A percentile compares a stretch with the other conserved stretches of the same genome.
phyloP scores from a whole-genome alignment of 1,140 invertebrate genomes.

The Oncopodura yosiiana region DNA sequence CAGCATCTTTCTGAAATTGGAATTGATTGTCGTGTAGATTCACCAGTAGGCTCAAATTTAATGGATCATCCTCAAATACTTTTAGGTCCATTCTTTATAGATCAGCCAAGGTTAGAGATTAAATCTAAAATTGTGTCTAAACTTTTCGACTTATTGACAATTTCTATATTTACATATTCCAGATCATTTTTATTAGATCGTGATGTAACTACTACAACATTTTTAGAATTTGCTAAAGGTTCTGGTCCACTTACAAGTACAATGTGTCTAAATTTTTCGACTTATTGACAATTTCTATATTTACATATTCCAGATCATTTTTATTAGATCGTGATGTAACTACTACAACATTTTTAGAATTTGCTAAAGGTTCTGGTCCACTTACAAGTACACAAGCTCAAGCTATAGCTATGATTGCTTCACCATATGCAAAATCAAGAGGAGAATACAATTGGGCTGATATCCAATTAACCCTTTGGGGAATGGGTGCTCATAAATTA shows the following conservation, averaged over 20 bases:
- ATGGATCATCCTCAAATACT: background rate
- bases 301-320: too few relatives aligned
- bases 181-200: constrained; percentile 3
- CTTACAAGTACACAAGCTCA: constrained; percentile 13
- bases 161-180: too few relatives aligned
- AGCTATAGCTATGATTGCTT: constrained; percentile 15
- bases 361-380: constrained; percentile 5
- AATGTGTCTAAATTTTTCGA: too few relatives aligned
- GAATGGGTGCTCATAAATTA: too few relatives aligned
- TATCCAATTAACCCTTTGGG: constrained; percentile 18
- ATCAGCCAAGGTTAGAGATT: background rate
- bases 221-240: constrained; percentile 7
- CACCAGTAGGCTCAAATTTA: background rate
- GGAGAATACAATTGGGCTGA: constrained; percentile 23
- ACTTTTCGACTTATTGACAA: too few relatives aligned
- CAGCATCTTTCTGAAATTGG: constrained; percentile 35
- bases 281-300: too few relatives aligned
- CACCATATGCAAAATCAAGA: constrained; percentile 11
- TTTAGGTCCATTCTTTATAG: background rate
- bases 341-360: constrained; percentile 2
- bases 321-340: constrained; percentile 2
- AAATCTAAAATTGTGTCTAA: too few relatives aligned
- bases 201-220: background rate
- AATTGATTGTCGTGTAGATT: background rate
- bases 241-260: constrained; percentile 3